Conservation (phyloP, 2,113 vertebrate genomes). For the Carollia perspicillata region DNA sequence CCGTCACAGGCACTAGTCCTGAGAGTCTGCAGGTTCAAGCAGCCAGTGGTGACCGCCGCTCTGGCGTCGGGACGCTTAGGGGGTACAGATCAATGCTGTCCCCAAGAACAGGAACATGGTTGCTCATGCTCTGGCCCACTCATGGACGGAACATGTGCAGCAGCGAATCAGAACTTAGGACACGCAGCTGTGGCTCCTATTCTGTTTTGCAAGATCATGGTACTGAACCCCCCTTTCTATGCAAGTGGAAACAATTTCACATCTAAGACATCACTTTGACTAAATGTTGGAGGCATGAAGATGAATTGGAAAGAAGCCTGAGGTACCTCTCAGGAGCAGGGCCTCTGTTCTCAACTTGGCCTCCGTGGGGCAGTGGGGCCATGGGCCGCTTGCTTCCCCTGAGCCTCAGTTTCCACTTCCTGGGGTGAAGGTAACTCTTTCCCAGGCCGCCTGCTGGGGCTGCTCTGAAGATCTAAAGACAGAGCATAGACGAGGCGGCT, state of each 20-base stretch:
- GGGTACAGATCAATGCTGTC: not conserved
- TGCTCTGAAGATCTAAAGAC: not conserved
- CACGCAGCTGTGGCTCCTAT: fast-evolving
- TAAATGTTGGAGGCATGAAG: not conserved
- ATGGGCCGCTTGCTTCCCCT: not conserved
- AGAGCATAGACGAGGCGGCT: fast-evolving
- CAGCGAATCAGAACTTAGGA: not conserved
- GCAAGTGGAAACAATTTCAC: not conserved
- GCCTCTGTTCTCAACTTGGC: not conserved
- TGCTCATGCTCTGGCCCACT: not conserved
- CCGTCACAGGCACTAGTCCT: not conserved
- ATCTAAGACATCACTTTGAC: fast-evolving
- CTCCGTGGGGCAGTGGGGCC: fast-evolving
- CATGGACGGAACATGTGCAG: fast-evolving
- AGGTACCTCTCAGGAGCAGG: fast-evolving
- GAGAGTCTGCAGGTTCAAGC: not conserved
- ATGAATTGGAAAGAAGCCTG: not conserved
- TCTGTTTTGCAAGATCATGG: not conserved
- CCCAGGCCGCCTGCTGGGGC: not conserved
- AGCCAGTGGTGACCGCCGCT: not conserved
- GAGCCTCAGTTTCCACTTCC: not conserved
- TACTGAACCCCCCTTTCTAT: not conserved
- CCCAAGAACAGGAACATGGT: not conserved
- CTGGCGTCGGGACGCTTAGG: not conserved
- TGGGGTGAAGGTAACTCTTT: not conserved